These are phyloP conservation scores for Chelidonichthys spinosus DNA, from an alignment of 2,797 vertebrate species.

Conservation along the genomic window DNA sequence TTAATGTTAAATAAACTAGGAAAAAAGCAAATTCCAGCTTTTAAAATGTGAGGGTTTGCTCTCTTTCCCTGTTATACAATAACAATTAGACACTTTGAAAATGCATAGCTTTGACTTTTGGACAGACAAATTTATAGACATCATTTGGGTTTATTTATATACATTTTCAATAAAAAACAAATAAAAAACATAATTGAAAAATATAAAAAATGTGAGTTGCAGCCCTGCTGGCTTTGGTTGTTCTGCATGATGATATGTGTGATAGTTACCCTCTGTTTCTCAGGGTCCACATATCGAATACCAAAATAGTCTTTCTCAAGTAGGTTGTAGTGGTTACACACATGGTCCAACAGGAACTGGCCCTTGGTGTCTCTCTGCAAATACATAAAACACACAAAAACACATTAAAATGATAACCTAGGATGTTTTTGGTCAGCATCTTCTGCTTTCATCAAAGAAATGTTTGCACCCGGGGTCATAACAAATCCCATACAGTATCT, in stretches of 20 bases:
- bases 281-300: slow-evolving; percentile 96
- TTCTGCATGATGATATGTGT: background rate
- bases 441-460: background rate
- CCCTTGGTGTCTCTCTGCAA: slow-evolving; percentile 97
- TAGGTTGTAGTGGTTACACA: slow-evolving; percentile 98
- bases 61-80: background rate
- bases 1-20: too few species aligned
- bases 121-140: background rate
- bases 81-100: background rate
- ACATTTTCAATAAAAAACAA: background rate
- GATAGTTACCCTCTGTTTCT: slow-evolving; percentile 93
- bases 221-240: background rate
- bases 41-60: background rate
- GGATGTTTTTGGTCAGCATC: background rate
- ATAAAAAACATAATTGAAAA: background rate
- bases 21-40: background rate
- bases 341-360: slow-evolving; percentile 95
- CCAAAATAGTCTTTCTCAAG: slow-evolving; percentile 99
- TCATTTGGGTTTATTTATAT: accelerated
- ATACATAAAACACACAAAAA: slow-evolving; percentile 61
- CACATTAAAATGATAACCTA: too few species aligned
- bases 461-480: background rate
- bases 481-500: slow-evolving; percentile 21
- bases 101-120: background rate
- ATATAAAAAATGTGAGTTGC: background rate